Evolutionary conservation across 1,140 invertebrate genomes (phyloP).

Genomic region (Drosophila nasuta): DNA sequence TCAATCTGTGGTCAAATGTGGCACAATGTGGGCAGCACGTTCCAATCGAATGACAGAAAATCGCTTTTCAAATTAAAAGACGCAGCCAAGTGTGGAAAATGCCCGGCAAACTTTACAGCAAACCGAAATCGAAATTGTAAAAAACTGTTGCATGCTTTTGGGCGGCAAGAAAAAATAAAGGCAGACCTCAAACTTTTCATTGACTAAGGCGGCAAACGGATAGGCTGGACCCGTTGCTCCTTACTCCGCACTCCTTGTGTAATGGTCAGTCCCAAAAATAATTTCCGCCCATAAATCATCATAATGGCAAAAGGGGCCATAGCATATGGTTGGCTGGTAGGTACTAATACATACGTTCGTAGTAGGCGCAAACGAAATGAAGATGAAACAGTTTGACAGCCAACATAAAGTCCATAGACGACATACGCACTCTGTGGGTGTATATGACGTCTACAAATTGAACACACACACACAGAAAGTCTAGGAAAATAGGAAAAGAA

Average conservation of each 20-base stretch:
- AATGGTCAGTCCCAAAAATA: slow-evolving; percentile 58
- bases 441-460: slow-evolving; percentile 60
- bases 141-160: slow-evolving; percentile 70
- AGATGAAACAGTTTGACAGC: slow-evolving; percentile 74
- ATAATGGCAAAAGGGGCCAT: slow-evolving; percentile 59
- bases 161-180: slow-evolving; percentile 27
- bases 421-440: slow-evolving; percentile 33
- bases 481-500: neutral
- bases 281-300: slow-evolving; percentile 81
- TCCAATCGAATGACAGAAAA: slow-evolving; percentile 51
- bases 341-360: neutral
- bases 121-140: slow-evolving; percentile 52
- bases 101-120: slow-evolving; percentile 52
- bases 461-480: neutral
- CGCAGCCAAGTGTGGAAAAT: slow-evolving; percentile 62
- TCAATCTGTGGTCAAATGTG: slow-evolving; percentile 53
- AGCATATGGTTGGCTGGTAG: slow-evolving; percentile 28
- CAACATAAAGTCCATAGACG: slow-evolving; percentile 37
- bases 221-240: too few species aligned
- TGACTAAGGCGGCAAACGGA: neutral
- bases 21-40: slow-evolving; percentile 15
- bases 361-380: slow-evolving; percentile 62
- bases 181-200: slow-evolving; percentile 15
- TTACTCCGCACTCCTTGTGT: neutral
- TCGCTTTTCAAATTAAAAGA: slow-evolving; percentile 77